Conservation (phyloP, 2,888 invertebrate species). For the Calliopum simillimum region DNA sequence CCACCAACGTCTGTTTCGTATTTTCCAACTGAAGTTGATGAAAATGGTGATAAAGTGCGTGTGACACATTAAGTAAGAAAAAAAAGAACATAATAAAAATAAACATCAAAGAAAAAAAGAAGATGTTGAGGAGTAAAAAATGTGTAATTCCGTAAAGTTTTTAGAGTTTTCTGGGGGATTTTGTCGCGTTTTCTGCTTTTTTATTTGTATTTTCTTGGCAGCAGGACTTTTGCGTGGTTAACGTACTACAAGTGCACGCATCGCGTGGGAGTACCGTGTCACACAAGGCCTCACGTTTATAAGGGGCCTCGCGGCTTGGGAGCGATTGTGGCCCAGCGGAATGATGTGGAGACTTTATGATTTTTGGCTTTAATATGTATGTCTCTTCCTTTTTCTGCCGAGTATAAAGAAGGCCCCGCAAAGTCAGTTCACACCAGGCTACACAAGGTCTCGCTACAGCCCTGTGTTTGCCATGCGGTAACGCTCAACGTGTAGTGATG, state of each 20-base stretch:
- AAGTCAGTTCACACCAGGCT: no score
- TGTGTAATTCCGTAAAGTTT: slow-evolving; percentile 59
- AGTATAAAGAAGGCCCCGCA: no score
- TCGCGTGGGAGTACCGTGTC: not conserved
- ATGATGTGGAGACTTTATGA: no score
- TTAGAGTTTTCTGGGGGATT: slow-evolving; percentile 58
- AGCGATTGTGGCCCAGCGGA: no score
- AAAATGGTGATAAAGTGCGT: slow-evolving; percentile 59
- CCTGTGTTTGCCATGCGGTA: no score
- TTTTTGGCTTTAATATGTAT: no score
- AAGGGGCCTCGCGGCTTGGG: not conserved
- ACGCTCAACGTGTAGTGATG: slow-evolving; percentile 26
- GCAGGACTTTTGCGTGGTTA: slow-evolving; percentile 36
- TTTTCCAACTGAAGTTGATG: slow-evolving; percentile 16
- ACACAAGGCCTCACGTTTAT: no score
- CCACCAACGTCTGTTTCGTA: slow-evolving; percentile 8
- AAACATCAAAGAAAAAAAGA: slow-evolving; percentile 55
- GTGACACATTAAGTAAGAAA: slow-evolving; percentile 60
- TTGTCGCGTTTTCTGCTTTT: slow-evolving; percentile 43
- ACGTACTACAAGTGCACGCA: slow-evolving; percentile 13
- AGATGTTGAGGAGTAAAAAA: slow-evolving; percentile 39
- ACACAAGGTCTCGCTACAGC: no score
- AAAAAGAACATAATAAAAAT: slow-evolving; percentile 43
- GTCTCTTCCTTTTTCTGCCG: no score
- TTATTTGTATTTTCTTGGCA: slow-evolving; percentile 45